A percentile compares a stretch with the other conserved stretches of the same genome.
Conservation (phyloP, 2,888 invertebrate species). For the Spisula solida region DNA sequence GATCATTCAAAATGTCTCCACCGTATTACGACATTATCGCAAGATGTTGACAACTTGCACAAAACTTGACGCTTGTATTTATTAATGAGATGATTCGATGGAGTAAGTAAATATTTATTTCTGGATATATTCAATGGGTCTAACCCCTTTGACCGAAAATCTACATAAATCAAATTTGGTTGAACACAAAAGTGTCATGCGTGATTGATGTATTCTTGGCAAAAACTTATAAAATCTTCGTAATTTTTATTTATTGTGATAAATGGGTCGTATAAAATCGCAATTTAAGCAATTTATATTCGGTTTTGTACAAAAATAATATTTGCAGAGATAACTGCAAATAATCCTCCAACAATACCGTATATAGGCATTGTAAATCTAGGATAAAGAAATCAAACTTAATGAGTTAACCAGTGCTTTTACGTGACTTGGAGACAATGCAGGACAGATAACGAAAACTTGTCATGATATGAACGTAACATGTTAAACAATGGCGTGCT, state of each 20-base stretch:
- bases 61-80: constrained; percentile 37
- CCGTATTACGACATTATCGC: background rate
- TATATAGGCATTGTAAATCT: constrained; percentile 13
- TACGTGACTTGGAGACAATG: constrained; percentile 16
- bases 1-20: background rate
- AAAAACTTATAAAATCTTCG: constrained; percentile 31
- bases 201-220: constrained; percentile 59
- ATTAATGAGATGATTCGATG: constrained; percentile 54
- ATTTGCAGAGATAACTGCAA: constrained; percentile 18
- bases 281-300: constrained; percentile 46
- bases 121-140: constrained; percentile 42
- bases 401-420: background rate
- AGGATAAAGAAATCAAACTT: background rate
- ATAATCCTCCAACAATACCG: constrained; percentile 15
- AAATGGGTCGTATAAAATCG: constrained; percentile 29
- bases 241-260: constrained; percentile 43
- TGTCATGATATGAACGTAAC: background rate
- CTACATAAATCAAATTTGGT: constrained; percentile 48
- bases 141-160: constrained; percentile 34
- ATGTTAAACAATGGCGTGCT: background rate
- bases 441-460: background rate
- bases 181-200: constrained; percentile 47
- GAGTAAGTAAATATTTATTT: constrained; percentile 55
- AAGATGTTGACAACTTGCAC: constrained; percentile 12
- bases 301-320: background rate